Evolutionary conservation across 2,888 invertebrate species (phyloP).

Genomic region (Heteropelma amictum): DNA sequence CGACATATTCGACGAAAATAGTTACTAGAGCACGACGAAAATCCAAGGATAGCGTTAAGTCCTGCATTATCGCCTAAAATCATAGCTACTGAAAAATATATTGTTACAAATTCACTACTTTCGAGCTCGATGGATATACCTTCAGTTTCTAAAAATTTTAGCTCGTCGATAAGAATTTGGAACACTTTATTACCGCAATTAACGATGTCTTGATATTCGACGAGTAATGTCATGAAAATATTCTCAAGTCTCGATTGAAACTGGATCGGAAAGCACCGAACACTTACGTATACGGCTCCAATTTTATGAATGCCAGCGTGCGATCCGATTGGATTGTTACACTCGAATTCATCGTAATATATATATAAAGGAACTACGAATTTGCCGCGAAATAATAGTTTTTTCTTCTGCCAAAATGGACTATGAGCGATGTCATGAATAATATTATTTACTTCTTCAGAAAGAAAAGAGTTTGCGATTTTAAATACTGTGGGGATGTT

Average conservation of each 20-base stretch:
- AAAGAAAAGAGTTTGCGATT: neutral
- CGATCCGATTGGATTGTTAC: slow-evolving; percentile 46
- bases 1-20: slow-evolving; percentile 52
- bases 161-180: slow-evolving; percentile 42
- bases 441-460: neutral
- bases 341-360: too few species aligned
- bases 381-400: neutral
- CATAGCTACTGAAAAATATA: slow-evolving; percentile 49
- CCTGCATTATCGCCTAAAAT: slow-evolving; percentile 55
- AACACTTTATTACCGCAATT: slow-evolving; percentile 34
- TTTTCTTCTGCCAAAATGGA: neutral
- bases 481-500: neutral
- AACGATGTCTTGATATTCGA: slow-evolving; percentile 39
- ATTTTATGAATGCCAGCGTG: slow-evolving; percentile 49
- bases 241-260: slow-evolving; percentile 27
- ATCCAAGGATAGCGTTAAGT: slow-evolving; percentile 52
- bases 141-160: slow-evolving; percentile 41
- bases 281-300: slow-evolving; percentile 37
- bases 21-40: slow-evolving; percentile 49
- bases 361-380: slow-evolving; percentile 45
- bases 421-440: neutral
- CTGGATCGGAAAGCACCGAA: slow-evolving; percentile 46
- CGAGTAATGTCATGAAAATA: slow-evolving; percentile 41
- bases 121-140: slow-evolving; percentile 43
- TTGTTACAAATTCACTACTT: slow-evolving; percentile 9